Conservation (phyloP, 2,888 invertebrate genomes). For the Mythimna ferrago region DNA sequence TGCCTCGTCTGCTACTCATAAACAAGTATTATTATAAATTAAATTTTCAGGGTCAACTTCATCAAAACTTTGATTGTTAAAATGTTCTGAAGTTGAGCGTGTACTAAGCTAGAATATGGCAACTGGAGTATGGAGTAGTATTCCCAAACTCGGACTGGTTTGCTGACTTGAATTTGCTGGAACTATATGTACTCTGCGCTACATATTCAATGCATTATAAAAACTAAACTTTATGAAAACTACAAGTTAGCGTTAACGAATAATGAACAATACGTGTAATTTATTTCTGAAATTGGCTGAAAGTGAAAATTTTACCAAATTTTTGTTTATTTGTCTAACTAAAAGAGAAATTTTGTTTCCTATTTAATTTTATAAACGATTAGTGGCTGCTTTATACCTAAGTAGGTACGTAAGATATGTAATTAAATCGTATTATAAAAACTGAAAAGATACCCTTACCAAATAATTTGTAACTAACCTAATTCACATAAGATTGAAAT, state of each 20-base stretch:
- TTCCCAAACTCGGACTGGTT: slow-evolving; percentile 21
- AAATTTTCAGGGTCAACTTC: not conserved
- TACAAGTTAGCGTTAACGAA: not conserved
- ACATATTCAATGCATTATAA: not conserved
- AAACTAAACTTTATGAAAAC: not conserved
- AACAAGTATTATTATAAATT: slow-evolving; percentile 14
- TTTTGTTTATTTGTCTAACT: not conserved
- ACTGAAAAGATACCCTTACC: not conserved
- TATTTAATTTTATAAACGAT: not conserved
- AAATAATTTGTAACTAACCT: not conserved
- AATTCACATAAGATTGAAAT: not conserved
- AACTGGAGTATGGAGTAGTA: slow-evolving; percentile 7
- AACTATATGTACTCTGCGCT: not conserved
- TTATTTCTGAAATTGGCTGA: not conserved
- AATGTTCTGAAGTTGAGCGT: not conserved
- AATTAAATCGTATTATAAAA: not conserved
- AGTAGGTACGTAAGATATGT: too few species aligned
- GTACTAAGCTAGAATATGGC: slow-evolving; percentile 2
- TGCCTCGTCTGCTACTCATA: slow-evolving; percentile 3
- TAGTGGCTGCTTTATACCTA: not conserved
- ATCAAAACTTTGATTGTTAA: slow-evolving; percentile 22
- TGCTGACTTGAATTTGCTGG: not conserved
- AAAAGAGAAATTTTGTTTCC: not conserved
- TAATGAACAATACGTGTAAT: not conserved
- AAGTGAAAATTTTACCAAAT: too few species aligned